Base-by-base conservation (phyloP, 1,140 invertebrate genomes). In the Neodiprion lecontei region DNA sequence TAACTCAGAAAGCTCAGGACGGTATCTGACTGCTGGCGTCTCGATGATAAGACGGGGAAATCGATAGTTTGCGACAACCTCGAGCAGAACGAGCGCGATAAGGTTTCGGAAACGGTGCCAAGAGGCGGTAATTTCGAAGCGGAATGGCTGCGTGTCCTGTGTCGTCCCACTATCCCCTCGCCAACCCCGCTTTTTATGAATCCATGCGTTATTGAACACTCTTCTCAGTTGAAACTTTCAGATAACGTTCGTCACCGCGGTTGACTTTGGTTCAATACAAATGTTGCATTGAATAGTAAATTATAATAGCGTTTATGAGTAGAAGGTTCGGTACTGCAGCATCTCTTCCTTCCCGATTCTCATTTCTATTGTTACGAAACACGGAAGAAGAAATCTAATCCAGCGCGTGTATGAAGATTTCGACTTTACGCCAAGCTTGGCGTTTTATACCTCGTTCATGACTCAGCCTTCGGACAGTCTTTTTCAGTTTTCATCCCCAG, bases 21-120 rank as follows among this genome's bases (percentile, higher is more conserved):
- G 53, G 53, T 61, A 61, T 61, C 53, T 61, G 53, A 14, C 53
- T 17, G 53, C 53, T 61, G 53, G 53, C 53, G 53, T 17, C 53
- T 17, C 11, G 53, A 17, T 61, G 53, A 61, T 61, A 61, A 61
- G 11, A 61, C 53, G 11, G 11, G 5, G 53, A 61, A 61, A 61
- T 61, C 53, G 53, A 61, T 61, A 61, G 53, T 61, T 61, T 61
- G 53, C 53, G 53, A 61, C 53, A 61, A 61, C 53, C 53, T 61
- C 53, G 53, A 61, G 53, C 53, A 61, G 53, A 61, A 61, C n/a
- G 53, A 61, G 53, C n/a, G 53, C 53, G 53, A 61, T 61, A 61
- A 61, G 53, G 53, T 61, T 61, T 61, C 3, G 11, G 11, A 61
- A 61, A 61, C 53, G 53, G 53, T 61, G 53, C 53, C 53, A 61